Conservation (phyloP, 2,888 invertebrate genomes). For the Hyposoter didymator region DNA sequence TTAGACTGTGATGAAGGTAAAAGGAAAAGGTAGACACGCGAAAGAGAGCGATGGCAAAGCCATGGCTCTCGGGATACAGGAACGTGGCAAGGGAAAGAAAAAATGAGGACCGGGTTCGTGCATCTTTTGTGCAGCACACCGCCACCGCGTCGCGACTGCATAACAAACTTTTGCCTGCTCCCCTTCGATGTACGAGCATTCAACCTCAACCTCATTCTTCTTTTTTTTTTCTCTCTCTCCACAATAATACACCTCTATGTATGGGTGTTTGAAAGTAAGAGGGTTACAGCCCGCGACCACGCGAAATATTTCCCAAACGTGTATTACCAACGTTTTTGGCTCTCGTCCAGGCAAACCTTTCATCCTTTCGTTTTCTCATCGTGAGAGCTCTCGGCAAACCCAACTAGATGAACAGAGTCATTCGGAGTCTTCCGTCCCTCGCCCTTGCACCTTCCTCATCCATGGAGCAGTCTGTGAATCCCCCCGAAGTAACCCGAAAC, state of each 20-base stretch:
- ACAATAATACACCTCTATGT: background rate
- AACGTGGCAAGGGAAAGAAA: no score
- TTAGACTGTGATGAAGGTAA: no score
- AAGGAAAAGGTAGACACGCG: no score
- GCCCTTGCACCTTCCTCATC: constrained; percentile 13
- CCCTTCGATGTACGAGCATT: constrained; percentile 39
- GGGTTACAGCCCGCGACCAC: constrained; percentile 48
- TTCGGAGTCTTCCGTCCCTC: constrained; percentile 27
- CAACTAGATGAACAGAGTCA: constrained; percentile 35
- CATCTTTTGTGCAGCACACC: no score
- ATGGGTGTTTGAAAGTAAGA: background rate
- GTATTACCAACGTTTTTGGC: constrained; percentile 68
- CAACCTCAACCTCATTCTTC: constrained; percentile 36
- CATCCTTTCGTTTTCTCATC: constrained; percentile 60
- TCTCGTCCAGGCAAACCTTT: constrained; percentile 64
- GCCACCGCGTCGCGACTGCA: constrained; percentile 30
- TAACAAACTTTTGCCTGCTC: constrained; percentile 20
- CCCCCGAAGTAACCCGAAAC: constrained; percentile 25
- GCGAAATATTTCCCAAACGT: constrained; percentile 67
- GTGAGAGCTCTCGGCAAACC: constrained; percentile 41
- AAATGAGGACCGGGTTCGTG: no score
- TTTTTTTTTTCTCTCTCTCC: constrained; percentile 43
- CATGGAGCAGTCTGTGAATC: constrained; percentile 38
- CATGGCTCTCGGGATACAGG: no score
- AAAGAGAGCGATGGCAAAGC: constrained; percentile 40